Evolutionary conservation across 1,140 invertebrate species (phyloP).

Genomic region (Aphelenchoides fujianensis): DNA sequence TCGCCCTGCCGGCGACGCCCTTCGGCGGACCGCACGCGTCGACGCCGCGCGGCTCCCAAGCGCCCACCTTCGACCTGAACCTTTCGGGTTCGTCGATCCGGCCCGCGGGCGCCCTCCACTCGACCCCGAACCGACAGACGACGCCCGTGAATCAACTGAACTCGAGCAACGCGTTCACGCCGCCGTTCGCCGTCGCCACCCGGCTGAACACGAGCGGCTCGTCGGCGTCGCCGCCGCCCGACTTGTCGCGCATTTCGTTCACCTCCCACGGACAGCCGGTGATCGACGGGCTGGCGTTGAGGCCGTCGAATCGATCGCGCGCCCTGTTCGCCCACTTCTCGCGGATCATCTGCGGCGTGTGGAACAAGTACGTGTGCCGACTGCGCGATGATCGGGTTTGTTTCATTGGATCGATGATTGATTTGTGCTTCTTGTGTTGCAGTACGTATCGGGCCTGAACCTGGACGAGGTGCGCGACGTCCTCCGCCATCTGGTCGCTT

Average conservation of each 20-base stretch:
- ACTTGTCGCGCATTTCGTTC: constrained; percentile 18
- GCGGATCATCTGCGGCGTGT: constrained; percentile 50
- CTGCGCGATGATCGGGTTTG: neutral
- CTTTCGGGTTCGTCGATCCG: constrained; percentile 5
- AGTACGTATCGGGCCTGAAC: constrained; percentile 25
- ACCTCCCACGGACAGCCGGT: constrained; percentile 17
- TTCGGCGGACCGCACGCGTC: neutral
- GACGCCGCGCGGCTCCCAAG: neutral
- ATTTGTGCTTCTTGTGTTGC: constrained; percentile 11
- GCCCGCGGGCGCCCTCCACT: constrained; percentile 8
- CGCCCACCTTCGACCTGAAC: constrained; percentile 5
- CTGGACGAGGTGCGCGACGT: neutral
- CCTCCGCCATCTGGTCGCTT: neutral
- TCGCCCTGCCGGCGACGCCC: neutral
- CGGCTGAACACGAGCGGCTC: constrained; percentile 25
- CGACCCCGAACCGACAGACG: constrained; percentile 31
- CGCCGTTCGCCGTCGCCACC: neutral
- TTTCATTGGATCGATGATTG: neutral
- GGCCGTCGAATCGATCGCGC: constrained; percentile 83
- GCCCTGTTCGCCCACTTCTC: constrained; percentile 72
- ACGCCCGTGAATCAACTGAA: constrained; percentile 23
- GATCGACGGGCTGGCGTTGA: constrained; percentile 64
- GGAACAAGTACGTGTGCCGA: constrained; percentile 40
- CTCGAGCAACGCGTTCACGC: neutral
- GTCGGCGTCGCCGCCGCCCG: constrained; percentile 18